Evolutionary conservation across 2,113 vertebrate species (phyloP), one percentile per base, ranked within the genome.

Genomic region (Corythornis vintsioides): DNA sequence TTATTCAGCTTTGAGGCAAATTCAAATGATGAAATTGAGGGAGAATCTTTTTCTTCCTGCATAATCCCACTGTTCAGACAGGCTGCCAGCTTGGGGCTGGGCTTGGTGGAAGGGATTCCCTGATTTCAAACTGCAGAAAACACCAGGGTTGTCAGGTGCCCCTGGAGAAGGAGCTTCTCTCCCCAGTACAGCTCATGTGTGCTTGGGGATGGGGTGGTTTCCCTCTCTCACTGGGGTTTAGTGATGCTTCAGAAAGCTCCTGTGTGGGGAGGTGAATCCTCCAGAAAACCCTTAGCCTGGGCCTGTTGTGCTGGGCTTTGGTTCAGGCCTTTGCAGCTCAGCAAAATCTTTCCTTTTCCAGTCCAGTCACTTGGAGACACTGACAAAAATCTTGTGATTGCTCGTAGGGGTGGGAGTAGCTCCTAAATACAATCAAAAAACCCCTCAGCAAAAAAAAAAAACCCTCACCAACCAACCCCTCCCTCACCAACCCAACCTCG

Each of bases 1-100:
- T 92, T 81, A 11, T 71, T 75, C 61, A 90, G 57, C 81, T 90
- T 83, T 76, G 83, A 86, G 81, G 71, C 47, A 89, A 59, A 53
- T 76, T 6, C 52, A 77, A 81, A 35, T 57, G 1, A 42, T 3
- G 7, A 47, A 82, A 29, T 2, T 57, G 33, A 72, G 84, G 85
- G 91, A 29, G 47, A 7, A 29, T 87, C 87, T 73, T 63, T 52
- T 52, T 29, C 53, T 81, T 45, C 26, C 43, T 82, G 25, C 12
- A 3, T 79, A 57, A 55, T 29, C 4, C 22, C 0, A 0, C 24
- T 3, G 50, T 40, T 91, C 45, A 73, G 81, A 20, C 63, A 65
- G 78, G 38, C 63, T 87, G 59, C 3, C 3, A 12, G 78, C 89
- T 50, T 21, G 22, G 21, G 65, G 19, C n/a, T 24, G 31, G 59